These are phyloP conservation scores for Pycnomerus fuliginosus DNA, from an alignment of 2,888 invertebrate species.

Conservation along the genomic window DNA sequence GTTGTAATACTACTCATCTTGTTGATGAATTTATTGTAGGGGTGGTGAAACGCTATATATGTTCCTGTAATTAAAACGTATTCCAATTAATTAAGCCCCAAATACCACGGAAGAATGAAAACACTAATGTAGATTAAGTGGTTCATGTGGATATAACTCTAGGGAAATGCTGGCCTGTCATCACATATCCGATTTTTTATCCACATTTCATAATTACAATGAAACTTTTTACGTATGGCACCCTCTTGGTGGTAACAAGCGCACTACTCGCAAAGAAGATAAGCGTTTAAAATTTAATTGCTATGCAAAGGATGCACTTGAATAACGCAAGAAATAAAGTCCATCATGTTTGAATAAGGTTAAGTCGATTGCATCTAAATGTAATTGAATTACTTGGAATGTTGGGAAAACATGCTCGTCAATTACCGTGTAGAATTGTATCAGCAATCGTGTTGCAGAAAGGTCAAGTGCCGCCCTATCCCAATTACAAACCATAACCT, in stretches of 20 bases:
- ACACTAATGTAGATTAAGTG: too few species aligned
- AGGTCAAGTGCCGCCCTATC: slow-evolving; percentile 28
- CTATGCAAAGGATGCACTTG: slow-evolving; percentile 15
- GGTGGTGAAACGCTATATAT: slow-evolving; percentile 1
- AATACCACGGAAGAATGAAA: too few species aligned
- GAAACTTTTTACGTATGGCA: too few species aligned
- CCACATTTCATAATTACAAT: too few species aligned
- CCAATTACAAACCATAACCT: slow-evolving; percentile 34
- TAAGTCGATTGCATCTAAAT: slow-evolving; percentile 28
- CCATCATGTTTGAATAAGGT: slow-evolving; percentile 23
- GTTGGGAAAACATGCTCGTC: slow-evolving; percentile 38
- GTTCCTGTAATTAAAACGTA: slow-evolving; percentile 5
- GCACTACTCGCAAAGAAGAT: too few species aligned
- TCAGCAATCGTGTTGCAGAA: slow-evolving; percentile 32
- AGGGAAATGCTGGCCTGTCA: too few species aligned
- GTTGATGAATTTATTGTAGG: neutral
- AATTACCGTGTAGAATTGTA: slow-evolving; percentile 37
- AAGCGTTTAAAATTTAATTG: slow-evolving; percentile 20
- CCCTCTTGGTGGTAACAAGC: neutral
- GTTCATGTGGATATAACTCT: too few species aligned
- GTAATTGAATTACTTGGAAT: slow-evolving; percentile 39
- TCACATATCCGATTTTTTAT: too few species aligned
- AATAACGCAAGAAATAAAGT: slow-evolving; percentile 8
- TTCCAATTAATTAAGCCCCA: slow-evolving; percentile 1
- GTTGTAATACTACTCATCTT: too few species aligned